Evolutionary conservation across 2,113 vertebrate species (phyloP), one percentile per base, ranked within the genome.

Genomic region (Channa argus): DNA sequence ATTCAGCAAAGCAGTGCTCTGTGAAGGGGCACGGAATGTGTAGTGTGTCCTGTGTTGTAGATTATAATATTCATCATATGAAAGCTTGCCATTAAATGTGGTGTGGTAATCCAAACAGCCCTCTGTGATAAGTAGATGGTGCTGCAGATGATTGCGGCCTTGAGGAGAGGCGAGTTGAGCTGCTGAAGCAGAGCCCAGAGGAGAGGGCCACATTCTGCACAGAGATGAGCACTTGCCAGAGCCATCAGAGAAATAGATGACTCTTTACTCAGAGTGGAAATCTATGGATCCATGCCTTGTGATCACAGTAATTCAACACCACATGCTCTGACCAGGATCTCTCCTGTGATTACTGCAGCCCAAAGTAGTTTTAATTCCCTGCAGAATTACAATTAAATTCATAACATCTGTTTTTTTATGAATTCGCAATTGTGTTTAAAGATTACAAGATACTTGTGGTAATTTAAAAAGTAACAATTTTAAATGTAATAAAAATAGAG

Each of bases 91-190:
- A 84, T 89, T 82, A 73, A 85, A 64, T 64, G 33, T 60, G 61
- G 75, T 70, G 81, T 73, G 77, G 85, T 88, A 90, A 89, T 88
- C 87, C 83, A 87, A 89, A 85, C 75, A 86, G 85, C 79, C 62
- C 83, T 74, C 71, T 66, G 71, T 74, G 77, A 89, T 89, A 89
- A 89, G 82, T 91, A 90, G 86, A 88, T 70, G 70, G 73, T 78
- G 80, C 82, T 8, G 15, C 62, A 82, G 79, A 80, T 87, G 86
- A 91, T 84, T 88, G 86, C 52, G 36, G 84, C 79, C 85, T 83
- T 47, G 74, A 83, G 53, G 88, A 85, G 79, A 87, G 67, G 45
- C 8, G 37, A 64, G 74, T 74, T 87, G 77, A 83, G 76, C 82
- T 70, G 76, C 56, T 80, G 62, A 89, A 77, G 59, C 39, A 3